Conservation (phyloP, 2,113 vertebrate genomes). For the Procavia capensis region DNA sequence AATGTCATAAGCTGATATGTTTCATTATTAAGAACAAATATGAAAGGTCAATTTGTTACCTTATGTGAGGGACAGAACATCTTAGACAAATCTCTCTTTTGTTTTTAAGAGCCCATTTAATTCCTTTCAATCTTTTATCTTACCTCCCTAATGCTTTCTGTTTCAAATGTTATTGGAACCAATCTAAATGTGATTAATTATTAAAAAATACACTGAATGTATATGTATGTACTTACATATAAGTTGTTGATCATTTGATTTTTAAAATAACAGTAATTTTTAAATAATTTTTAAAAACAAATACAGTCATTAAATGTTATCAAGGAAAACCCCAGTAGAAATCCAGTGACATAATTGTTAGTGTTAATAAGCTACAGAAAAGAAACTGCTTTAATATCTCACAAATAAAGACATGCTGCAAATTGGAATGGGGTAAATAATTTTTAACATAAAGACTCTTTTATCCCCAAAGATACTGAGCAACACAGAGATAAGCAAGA, state of each 20-base stretch:
- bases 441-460: background rate
- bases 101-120: background rate
- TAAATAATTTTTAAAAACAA: background rate
- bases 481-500: background rate
- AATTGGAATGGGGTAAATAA: background rate
- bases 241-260: background rate
- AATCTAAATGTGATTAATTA: background rate
- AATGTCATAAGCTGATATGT: background rate
- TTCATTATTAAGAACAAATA: background rate
- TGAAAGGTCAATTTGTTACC: constrained; percentile 8
- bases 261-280: background rate
- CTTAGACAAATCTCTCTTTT: background rate
- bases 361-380: background rate
- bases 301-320: background rate
- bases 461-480: background rate
- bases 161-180: background rate
- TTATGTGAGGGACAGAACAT: background rate
- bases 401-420: background rate
- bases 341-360: background rate
- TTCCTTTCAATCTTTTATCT: background rate
- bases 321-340: background rate
- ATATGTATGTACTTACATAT: background rate
- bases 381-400: background rate
- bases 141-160: background rate
- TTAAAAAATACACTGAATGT: background rate